Evolutionary conservation across 2,113 vertebrate genomes (phyloP).

Genomic region (Sardina pilchardus): DNA sequence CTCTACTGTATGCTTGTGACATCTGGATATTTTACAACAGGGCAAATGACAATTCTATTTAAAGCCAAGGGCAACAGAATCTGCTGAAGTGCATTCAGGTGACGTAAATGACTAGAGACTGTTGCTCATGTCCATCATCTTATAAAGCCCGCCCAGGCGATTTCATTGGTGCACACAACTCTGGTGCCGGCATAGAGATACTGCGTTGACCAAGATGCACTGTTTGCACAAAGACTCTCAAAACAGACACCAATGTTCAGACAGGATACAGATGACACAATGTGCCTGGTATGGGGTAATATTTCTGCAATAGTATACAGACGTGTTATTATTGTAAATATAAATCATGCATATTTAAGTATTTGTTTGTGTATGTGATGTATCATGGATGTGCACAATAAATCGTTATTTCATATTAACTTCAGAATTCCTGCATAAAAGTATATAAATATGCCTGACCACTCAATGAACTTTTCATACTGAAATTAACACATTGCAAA

Average conservation of each 20-base stretch:
- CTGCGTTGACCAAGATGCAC: background rate
- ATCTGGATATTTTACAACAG: background rate
- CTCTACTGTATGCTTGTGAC: background rate
- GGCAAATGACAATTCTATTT: background rate
- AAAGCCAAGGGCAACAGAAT: background rate
- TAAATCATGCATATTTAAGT: background rate
- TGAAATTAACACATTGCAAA: too few species aligned
- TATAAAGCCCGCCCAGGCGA: too few species aligned
- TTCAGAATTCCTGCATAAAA: background rate
- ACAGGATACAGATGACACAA: background rate
- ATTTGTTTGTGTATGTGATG: background rate
- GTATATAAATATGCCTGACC: background rate
- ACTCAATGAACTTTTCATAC: background rate
- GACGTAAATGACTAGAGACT: too few species aligned
- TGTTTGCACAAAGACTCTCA: background rate
- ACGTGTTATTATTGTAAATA: background rate
- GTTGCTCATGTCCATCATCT: too few species aligned
- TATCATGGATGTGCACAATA: background rate
- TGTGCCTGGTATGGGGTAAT: background rate
- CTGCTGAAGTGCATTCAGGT: too few species aligned
- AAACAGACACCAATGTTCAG: background rate
- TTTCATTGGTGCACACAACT: too few species aligned
- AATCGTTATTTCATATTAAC: background rate
- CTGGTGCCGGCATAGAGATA: too few species aligned
- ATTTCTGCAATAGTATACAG: background rate